These are phyloP conservation scores for Connochaetes taurinus DNA, from an alignment of 2,113 vertebrate genomes.

Conservation along the genomic window DNA sequence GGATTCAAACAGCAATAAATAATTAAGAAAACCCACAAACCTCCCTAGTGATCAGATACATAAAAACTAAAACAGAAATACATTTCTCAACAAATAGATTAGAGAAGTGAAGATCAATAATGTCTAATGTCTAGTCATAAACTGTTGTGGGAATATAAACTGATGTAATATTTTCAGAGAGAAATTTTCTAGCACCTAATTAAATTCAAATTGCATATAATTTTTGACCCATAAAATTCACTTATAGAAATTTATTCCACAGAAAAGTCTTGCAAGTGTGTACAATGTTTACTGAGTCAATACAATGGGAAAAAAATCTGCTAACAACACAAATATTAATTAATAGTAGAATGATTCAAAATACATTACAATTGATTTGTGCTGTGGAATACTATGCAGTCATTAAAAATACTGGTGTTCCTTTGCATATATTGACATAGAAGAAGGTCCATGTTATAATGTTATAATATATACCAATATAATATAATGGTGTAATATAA, in stretches of 20 bases:
- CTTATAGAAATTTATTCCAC: background rate
- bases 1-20: background rate
- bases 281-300: background rate
- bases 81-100: slow-evolving; percentile 26
- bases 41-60: background rate
- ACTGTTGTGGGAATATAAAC: slow-evolving; percentile 38
- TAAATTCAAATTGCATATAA: slow-evolving; percentile 43
- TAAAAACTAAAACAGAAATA: slow-evolving; percentile 19
- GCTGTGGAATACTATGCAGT: background rate
- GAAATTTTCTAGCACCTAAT: slow-evolving; percentile 49
- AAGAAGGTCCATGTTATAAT: background rate
- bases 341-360: background rate
- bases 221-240: slow-evolving; percentile 43
- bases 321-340: slow-evolving; percentile 19
- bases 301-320: background rate
- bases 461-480: too few species aligned
- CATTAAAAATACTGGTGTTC: background rate
- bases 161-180: slow-evolving; percentile 14
- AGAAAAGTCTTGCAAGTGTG: background rate
- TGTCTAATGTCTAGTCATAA: slow-evolving; percentile 42
- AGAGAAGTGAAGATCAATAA: slow-evolving; percentile 38
- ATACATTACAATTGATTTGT: background rate
- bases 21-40: slow-evolving; percentile 26
- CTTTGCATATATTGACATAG: background rate
- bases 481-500: background rate